Percentiles rank a stretch among this genome's conserved stretches.
phyloP scores from a whole-genome alignment of 1,140 invertebrate species.

The Halesus radiatus region DNA sequence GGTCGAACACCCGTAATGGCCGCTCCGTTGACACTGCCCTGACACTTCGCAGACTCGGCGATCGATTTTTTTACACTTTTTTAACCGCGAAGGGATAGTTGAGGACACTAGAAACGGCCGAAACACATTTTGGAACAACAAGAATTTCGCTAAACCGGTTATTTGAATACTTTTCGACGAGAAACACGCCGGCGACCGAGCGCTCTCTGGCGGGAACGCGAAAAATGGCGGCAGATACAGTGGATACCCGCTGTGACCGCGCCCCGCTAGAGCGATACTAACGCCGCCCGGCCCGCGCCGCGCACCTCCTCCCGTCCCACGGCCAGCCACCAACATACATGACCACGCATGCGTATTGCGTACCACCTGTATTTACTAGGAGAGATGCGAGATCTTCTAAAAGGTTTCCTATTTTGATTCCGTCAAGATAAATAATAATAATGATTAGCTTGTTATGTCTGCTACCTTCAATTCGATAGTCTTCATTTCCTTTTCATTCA shows the following conservation, averaged over 20 bases:
- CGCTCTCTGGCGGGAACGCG: slow-evolving; percentile 46
- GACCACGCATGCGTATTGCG: slow-evolving; percentile 33
- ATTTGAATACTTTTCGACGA: slow-evolving; percentile 39
- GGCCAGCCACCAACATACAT: not conserved
- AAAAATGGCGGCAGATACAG: slow-evolving; percentile 49
- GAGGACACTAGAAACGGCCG: slow-evolving; percentile 32
- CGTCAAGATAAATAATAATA: not conserved
- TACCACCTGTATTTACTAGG: too few species aligned
- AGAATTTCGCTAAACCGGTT: slow-evolving; percentile 40
- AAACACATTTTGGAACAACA: slow-evolving; percentile 39
- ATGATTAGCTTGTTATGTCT: too few species aligned
- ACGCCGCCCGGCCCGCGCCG: slow-evolving; percentile 21
- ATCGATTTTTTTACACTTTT: slow-evolving; percentile 45
- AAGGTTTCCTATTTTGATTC: slow-evolving; percentile 23
- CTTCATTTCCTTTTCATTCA: too few species aligned
- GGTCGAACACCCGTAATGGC: slow-evolving; percentile 43
- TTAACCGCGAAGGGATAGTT: slow-evolving; percentile 30
- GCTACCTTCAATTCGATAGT: too few species aligned
- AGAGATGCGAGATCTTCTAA: too few species aligned
- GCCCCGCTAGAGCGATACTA: slow-evolving; percentile 47
- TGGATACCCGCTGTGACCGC: slow-evolving; percentile 46
- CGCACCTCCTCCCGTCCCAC: not conserved
- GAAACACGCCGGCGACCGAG: slow-evolving; percentile 46
- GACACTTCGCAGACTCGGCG: slow-evolving; percentile 46
- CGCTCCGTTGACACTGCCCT: slow-evolving; percentile 48